Conservation (phyloP, 92 coral and sea anemone genomes). For the Zoanthus sociatus region DNA sequence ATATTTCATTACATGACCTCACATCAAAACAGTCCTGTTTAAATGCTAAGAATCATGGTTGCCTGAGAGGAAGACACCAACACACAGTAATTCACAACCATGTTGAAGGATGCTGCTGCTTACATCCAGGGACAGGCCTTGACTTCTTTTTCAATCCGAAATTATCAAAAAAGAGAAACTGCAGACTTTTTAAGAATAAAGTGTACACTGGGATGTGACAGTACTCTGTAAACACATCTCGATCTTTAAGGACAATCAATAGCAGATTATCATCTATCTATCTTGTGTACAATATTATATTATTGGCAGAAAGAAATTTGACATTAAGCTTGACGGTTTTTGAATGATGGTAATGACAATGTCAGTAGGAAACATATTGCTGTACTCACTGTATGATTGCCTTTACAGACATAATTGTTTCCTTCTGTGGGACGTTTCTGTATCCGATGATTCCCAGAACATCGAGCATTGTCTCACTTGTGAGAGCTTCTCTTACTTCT, state of each 20-base stretch:
- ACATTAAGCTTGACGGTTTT: constrained; percentile 3
- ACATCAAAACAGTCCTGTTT: background rate
- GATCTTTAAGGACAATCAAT: constrained; percentile 4
- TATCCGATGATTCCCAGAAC: constrained; percentile 13
- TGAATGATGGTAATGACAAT: background rate
- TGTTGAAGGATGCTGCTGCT: constrained; percentile 3
- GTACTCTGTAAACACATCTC: constrained; percentile 1
- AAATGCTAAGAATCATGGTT: too few relatives aligned
- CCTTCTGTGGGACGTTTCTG: constrained; percentile 14
- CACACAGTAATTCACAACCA: too few relatives aligned
- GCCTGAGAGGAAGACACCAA: too few relatives aligned
- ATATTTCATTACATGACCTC: background rate
- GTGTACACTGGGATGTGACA: background rate
- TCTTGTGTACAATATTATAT: background rate
- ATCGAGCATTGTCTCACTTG: constrained; percentile 17
- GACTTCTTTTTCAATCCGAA: constrained; percentile 8
- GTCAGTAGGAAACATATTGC: constrained; percentile 5
- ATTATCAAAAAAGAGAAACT: constrained; percentile 11
- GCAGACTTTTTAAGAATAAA: background rate
- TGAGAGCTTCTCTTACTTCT: constrained; percentile 13
- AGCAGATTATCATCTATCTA: background rate
- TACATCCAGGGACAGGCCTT: background rate
- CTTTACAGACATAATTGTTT: constrained; percentile 6
- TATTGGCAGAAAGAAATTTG: background rate
- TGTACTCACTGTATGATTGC: constrained; percentile 4